A percentile compares a stretch with the other conserved stretches of the same genome.
Evolutionary conservation across 2,888 invertebrate genomes (phyloP).

Genomic region (Agelastica alni): DNA sequence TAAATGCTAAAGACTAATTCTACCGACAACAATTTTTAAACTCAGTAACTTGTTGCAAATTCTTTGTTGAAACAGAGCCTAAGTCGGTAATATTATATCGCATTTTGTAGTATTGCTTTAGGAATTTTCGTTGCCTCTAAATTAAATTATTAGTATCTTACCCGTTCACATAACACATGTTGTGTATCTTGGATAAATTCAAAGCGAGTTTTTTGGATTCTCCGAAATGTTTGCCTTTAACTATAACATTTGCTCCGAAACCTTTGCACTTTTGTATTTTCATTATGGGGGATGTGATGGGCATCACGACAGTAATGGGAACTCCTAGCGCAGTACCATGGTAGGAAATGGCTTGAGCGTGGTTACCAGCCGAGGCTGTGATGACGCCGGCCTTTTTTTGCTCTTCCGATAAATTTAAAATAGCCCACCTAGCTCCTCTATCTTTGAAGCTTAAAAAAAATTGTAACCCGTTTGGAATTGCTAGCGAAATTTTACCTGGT

Average conservation of each 20-base stretch:
- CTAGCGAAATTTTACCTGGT: no score
- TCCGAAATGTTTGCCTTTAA: conserved; percentile 65
- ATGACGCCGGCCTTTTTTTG: conserved; percentile 53
- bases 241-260: conserved; percentile 68
- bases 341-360: conserved; percentile 58
- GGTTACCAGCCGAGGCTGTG: conserved; percentile 58
- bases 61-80: no score
- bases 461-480: no score
- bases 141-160: background rate
- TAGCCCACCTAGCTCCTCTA: conserved; percentile 72
- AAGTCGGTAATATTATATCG: no score
- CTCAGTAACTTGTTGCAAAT: no score
- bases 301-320: conserved; percentile 59
- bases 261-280: conserved; percentile 68
- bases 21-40: no score
- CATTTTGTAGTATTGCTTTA: no score
- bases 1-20: no score
- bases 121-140: background rate
- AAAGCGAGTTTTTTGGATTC: conserved; percentile 76
- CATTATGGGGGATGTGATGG: conserved; percentile 60
- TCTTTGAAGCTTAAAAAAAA: conserved; percentile 76
- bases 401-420: conserved; percentile 50
- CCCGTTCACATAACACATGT: conserved; percentile 75
- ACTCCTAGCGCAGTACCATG: conserved; percentile 56
- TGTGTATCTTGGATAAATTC: conserved; percentile 68